These are phyloP conservation scores for Gambusia holbrooki DNA, from an alignment of 2,113 vertebrate genomes.

Conservation along the genomic window DNA sequence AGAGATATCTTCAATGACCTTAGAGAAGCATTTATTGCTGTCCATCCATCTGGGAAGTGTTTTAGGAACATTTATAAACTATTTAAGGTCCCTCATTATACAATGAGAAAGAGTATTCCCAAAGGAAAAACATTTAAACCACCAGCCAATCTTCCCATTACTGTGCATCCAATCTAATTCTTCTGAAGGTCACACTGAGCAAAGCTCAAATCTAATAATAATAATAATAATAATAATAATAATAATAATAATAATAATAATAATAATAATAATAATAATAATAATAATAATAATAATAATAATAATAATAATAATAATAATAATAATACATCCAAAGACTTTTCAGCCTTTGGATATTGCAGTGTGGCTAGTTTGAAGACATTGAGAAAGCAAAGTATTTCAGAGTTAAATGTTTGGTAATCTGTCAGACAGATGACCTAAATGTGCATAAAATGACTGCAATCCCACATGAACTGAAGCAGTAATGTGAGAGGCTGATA, in stretches of 20 bases:
- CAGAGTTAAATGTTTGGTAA: too few relatives aligned
- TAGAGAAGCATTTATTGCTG: neutral
- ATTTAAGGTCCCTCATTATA: neutral
- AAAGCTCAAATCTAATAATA: neutral
- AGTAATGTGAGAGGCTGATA: too few relatives aligned
- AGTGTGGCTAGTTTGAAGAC: neutral
- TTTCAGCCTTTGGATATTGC: neutral
- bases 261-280: neutral
- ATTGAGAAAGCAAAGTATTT: too few relatives aligned
- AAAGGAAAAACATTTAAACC: neutral
- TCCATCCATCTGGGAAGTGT: neutral
- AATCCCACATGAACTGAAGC: too few relatives aligned
- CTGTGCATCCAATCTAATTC: neutral
- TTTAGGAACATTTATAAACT: neutral
- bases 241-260: neutral
- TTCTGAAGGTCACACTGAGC: neutral
- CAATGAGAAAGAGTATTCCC: neutral
- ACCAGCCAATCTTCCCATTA: neutral
- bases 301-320: neutral
- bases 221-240: neutral
- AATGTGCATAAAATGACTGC: too few relatives aligned
- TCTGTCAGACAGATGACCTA: too few relatives aligned
- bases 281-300: neutral
- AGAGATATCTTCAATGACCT: neutral
- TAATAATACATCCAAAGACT: neutral